Evolutionary conservation across 2,888 invertebrate genomes (phyloP).

Genomic region (Diplolepis rosae): DNA sequence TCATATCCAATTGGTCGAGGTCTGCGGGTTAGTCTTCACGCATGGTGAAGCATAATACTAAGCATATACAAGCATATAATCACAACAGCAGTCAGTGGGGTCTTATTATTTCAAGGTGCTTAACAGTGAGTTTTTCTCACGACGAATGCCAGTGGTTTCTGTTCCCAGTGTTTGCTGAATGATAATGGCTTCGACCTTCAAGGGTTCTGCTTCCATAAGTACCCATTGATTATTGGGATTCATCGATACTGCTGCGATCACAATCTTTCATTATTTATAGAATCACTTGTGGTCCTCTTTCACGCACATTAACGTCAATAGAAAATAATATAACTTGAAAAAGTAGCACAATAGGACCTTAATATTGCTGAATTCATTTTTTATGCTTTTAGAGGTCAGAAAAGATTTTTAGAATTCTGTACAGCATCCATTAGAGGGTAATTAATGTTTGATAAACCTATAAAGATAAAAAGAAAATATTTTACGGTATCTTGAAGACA

Average conservation of each 20-base stretch:
- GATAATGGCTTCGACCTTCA: conserved; percentile 64
- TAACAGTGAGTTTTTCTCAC: conserved; percentile 58
- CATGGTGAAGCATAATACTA: conserved; percentile 56
- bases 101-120: conserved; percentile 50
- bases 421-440: too few relatives aligned
- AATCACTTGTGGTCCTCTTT: too few relatives aligned
- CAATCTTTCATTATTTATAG: conserved; percentile 36
- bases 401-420: too few relatives aligned
- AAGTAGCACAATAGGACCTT: too few relatives aligned
- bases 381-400: too few relatives aligned
- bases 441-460: too few relatives aligned
- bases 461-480: too few relatives aligned
- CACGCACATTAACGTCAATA: too few relatives aligned
- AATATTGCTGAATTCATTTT: too few relatives aligned
- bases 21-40: conserved; percentile 60
- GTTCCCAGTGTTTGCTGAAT: conserved; percentile 44
- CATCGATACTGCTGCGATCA: conserved; percentile 40
- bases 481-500: too few relatives aligned
- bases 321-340: too few relatives aligned
- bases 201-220: conserved; percentile 44
- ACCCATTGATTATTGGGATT: conserved; percentile 38
- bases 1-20: conserved; percentile 58
- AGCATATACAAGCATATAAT: conserved; percentile 49
- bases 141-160: conserved; percentile 52
- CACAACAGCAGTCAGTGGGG: conserved; percentile 40